Evolutionary conservation across 2,113 vertebrate genomes (phyloP).

Genomic region (Alethe castanea): DNA sequence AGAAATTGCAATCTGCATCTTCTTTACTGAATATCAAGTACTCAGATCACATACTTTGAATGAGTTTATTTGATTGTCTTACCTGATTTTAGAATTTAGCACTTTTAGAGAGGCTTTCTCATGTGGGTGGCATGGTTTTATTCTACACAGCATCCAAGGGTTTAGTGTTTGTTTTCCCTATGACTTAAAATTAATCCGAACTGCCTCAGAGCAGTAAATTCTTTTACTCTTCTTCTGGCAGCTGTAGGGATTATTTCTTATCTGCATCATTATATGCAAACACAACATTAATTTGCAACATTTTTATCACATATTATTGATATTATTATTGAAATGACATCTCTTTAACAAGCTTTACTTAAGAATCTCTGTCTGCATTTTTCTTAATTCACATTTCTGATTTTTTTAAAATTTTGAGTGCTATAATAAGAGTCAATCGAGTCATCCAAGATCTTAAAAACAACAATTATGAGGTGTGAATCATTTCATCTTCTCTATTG

Average conservation of each 20-base stretch:
- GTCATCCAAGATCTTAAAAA: not conserved
- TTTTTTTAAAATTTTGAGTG: not conserved
- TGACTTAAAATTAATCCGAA: not conserved
- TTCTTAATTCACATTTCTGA: not conserved
- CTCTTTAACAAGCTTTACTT: not conserved
- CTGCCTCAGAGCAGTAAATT: not conserved
- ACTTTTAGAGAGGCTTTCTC: not conserved
- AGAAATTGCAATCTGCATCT: not conserved
- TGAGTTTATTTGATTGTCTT: not conserved
- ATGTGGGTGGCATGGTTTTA: not conserved
- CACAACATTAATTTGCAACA: not conserved
- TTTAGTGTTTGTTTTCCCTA: not conserved
- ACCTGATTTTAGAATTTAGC: not conserved
- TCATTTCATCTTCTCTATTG: not conserved
- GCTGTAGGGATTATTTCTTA: not conserved
- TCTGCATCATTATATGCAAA: not conserved
- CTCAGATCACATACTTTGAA: not conserved
- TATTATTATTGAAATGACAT: not conserved
- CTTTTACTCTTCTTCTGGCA: not conserved
- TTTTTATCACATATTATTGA: not conserved
- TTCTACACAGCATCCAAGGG: not conserved
- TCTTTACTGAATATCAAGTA: not conserved
- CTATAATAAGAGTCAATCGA: not conserved
- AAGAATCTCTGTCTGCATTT: not conserved
- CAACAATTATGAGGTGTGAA: not conserved